Base-by-base conservation (phyloP, 1,140 invertebrate species). In the Anthonomus grandis region DNA sequence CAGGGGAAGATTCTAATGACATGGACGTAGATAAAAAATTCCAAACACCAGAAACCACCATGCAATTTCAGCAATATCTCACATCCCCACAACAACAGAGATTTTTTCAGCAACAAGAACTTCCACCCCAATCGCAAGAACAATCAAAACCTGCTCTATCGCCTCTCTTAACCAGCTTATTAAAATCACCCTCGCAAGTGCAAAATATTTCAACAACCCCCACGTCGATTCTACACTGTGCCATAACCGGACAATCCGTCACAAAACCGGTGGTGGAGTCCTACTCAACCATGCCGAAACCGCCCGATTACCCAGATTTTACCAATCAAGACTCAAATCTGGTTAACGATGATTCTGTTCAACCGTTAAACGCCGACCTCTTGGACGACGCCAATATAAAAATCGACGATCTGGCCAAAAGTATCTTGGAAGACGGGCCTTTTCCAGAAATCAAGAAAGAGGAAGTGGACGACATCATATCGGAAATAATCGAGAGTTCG, bases 91-190 rank as follows among this genome's bases (percentile, higher is more conserved):
- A 51, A 46, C 63, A 51, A 15, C 46, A 48, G 24, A 23, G 44
- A 27, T 3, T 12, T 21, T 23, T 9, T 21, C 61, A 52, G 1
- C 46, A 49, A 36, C 55, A 49, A 24, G 56, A 42, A 10, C 34
- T 23, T 18, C 38, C 34, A 6, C 19, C 38, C 12, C 41, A 61
- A 15, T 63, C 39, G 1, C 51, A 36, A 19, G 59, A 64, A 13
- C 41, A 57, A 13, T 25, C 31, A 4, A 72, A 72, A 62, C 68
- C 70, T 10, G 66, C 68, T 53, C 53, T 82, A 0, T 91, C 90
- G 0, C 89, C 90, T 0, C 70, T 93, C n/a, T 73, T 93, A 21
- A 91, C 90, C 4, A 91, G 87, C 57, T 74, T 93, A 10, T 74
- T 93, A 0, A 89, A 90, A 68, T 89, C 85, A n/a, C 86, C 85